Evolutionary conservation across 2,888 invertebrate species (phyloP).

Genomic region (Orchesellides sinensis): DNA sequence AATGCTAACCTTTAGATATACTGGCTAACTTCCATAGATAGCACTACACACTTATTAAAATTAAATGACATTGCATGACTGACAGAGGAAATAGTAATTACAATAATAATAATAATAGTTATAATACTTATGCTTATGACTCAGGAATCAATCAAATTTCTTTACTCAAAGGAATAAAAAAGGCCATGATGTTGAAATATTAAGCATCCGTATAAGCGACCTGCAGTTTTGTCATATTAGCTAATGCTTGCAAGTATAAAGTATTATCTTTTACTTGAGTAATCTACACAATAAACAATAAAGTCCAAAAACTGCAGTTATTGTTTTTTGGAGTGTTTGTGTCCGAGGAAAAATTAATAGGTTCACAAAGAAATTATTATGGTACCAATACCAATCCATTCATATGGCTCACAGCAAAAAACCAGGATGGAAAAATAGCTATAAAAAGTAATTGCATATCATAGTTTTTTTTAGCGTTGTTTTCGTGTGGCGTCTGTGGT

Average conservation of each 20-base stretch:
- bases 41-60: slow-evolving; percentile 38
- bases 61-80: slow-evolving; percentile 54
- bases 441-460: not conserved
- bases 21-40: not conserved
- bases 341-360: not conserved
- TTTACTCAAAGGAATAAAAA: not conserved
- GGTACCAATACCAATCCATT: not conserved
- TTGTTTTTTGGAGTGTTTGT: too few relatives aligned
- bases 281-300: too few relatives aligned
- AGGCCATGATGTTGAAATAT: too few relatives aligned
- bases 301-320: too few relatives aligned
- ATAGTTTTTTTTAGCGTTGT: not conserved
- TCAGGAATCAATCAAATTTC: not conserved
- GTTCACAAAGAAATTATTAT: not conserved
- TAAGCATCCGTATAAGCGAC: too few relatives aligned
- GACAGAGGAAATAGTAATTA: slow-evolving; percentile 2
- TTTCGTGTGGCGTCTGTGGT: not conserved
- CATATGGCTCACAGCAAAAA: not conserved
- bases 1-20: slow-evolving; percentile 30
- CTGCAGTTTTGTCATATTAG: too few relatives aligned
- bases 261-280: too few relatives aligned
- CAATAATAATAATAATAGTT: too few relatives aligned
- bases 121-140: not conserved
- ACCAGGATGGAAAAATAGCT: not conserved
- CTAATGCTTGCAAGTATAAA: too few relatives aligned